phyloP scores from a whole-genome alignment of 2,888 invertebrate species.

The Andrena dorsata region DNA sequence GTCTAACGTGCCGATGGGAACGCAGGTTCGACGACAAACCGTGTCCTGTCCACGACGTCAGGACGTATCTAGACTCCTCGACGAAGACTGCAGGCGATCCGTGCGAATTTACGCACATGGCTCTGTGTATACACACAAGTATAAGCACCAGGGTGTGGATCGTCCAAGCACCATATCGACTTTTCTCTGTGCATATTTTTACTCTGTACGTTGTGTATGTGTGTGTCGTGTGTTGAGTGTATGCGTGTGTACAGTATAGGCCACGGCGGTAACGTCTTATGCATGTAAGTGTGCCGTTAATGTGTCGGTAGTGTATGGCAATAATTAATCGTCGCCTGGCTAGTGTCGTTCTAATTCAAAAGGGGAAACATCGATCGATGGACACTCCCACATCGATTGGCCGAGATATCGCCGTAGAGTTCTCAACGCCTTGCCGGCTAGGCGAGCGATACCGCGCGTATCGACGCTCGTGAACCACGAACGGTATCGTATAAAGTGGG shows the following conservation, averaged over 20 bases:
- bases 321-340: slow-evolving; percentile 58
- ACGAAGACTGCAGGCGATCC: slow-evolving; percentile 66
- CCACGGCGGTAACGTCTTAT: slow-evolving; percentile 67
- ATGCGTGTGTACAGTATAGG: slow-evolving; percentile 67
- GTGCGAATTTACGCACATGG: slow-evolving; percentile 61
- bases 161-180: slow-evolving; percentile 75
- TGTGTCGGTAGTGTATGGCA: slow-evolving; percentile 49
- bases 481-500: slow-evolving; percentile 13
- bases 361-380: slow-evolving; percentile 52
- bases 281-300: slow-evolving; percentile 30
- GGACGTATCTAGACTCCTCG: slow-evolving; percentile 69
- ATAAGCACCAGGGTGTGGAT: slow-evolving; percentile 72
- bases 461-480: slow-evolving; percentile 25
- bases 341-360: slow-evolving; percentile 45
- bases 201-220: slow-evolving; percentile 7
- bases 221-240: slow-evolving; percentile 15
- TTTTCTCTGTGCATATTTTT: slow-evolving; percentile 46
- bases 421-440: slow-evolving; percentile 80
- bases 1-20: slow-evolving; percentile 39
- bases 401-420: slow-evolving; percentile 58
- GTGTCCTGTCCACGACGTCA: slow-evolving; percentile 67
- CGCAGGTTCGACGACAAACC: slow-evolving; percentile 40
- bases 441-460: slow-evolving; percentile 77
- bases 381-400: slow-evolving; percentile 46
- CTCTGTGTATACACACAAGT: slow-evolving; percentile 60